Evolutionary conservation across 64 coral and sea anemone genomes (phyloP).

Genomic region (Platygyra sinensis): DNA sequence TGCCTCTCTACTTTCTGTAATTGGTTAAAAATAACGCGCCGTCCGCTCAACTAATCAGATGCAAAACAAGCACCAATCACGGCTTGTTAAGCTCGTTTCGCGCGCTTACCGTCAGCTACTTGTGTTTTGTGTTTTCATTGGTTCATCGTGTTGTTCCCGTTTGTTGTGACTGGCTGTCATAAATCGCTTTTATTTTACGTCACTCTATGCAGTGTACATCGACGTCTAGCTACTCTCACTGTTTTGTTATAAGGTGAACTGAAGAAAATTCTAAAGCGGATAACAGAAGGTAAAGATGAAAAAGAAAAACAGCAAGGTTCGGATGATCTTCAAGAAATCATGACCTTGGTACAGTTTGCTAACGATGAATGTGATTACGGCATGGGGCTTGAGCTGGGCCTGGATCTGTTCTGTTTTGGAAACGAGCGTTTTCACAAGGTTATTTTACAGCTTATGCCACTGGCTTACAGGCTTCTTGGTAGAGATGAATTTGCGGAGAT

Average conservation of each 20-base stretch:
- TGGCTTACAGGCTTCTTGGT: constrained; percentile 82
- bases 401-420: constrained; percentile 98
- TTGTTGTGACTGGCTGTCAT: not conserved
- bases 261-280: constrained; percentile 82
- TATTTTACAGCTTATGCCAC: constrained; percentile 75
- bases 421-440: constrained; percentile 75
- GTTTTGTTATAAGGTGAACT: constrained; percentile 86
- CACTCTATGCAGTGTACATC: not conserved
- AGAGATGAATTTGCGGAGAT: constrained; percentile 76
- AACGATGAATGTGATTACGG: constrained; percentile 99
- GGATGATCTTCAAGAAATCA: constrained; percentile 92
- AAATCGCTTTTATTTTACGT: no score
- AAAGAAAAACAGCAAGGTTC: constrained; percentile 75
- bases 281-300: constrained; percentile 70
- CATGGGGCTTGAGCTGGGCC: constrained; percentile 90
- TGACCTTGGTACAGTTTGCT: constrained; percentile 96
- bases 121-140: no score
- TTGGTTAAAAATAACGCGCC: not conserved
- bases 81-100: no score
- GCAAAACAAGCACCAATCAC: not conserved
- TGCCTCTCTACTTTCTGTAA: no score
- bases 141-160: not conserved
- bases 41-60: not conserved
- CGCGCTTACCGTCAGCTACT: no score
- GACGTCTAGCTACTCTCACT: no score